These are phyloP conservation scores for Hycleus cichorii DNA, from an alignment of 1,140 invertebrate genomes.

Conservation along the genomic window DNA sequence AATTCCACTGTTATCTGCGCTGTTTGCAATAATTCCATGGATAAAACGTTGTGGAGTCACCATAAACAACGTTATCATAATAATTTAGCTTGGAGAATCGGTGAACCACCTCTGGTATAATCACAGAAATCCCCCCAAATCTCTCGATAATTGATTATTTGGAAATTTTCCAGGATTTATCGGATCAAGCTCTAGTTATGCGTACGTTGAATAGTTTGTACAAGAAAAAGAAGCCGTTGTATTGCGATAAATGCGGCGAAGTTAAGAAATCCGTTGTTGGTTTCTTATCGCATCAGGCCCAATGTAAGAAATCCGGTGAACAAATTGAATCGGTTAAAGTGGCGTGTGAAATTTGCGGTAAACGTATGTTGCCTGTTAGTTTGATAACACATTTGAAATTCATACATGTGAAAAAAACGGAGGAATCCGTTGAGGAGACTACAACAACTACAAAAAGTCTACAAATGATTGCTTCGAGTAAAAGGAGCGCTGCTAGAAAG, in stretches of 20 bases:
- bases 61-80: conserved; percentile 33
- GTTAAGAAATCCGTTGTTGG: conserved; percentile 51
- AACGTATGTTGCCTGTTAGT: conserved; percentile 51
- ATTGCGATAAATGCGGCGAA: conserved; percentile 50
- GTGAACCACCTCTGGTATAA: conserved; percentile 30
- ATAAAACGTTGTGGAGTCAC: conserved; percentile 22
- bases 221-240: conserved; percentile 40
- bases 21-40: conserved; percentile 27
- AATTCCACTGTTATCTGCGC: conserved; percentile 26
- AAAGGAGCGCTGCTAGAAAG: conserved; percentile 28
- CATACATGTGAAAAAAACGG: conserved; percentile 1
- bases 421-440: not conserved
- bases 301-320: conserved; percentile 53
- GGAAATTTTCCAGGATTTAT: conserved; percentile 27
- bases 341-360: conserved; percentile 48
- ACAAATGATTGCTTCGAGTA: not conserved
- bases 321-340: conserved; percentile 47
- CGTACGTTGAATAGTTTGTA: conserved; percentile 28
- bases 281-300: conserved; percentile 54
- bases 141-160: not conserved
- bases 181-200: conserved; percentile 27
- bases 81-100: conserved; percentile 34
- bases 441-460: not conserved
- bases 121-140: not conserved
- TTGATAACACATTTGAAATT: conserved; percentile 34